Conservation (phyloP, 1,140 invertebrate species). For the Zaprionus nigranus region DNA sequence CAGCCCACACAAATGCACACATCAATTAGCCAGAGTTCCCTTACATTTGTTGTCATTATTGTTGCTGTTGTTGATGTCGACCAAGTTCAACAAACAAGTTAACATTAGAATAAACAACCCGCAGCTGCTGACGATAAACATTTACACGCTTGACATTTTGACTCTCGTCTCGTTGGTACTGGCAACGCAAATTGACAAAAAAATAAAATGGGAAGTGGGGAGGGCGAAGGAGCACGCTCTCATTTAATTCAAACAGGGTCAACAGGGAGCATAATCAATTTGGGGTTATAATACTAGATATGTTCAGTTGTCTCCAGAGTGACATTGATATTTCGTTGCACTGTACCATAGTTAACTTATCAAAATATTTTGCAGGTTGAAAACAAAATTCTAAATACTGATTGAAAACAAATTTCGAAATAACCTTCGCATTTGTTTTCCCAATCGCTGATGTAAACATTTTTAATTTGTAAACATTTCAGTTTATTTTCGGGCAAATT, state of each 20-base stretch:
- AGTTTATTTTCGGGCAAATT: neutral
- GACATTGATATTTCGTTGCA: neutral
- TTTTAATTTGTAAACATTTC: neutral
- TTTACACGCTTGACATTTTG: slow-evolving; percentile 33
- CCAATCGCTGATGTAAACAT: slow-evolving; percentile 5
- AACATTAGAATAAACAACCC: slow-evolving; percentile 38
- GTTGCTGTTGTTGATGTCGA: neutral
- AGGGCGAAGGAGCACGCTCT: neutral
- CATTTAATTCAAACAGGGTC: neutral
- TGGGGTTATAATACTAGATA: neutral
- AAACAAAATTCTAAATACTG: neutral
- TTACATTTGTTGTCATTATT: slow-evolving; percentile 6
- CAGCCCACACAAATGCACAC: slow-evolving; percentile 28
- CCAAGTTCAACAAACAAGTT: slow-evolving; percentile 28
- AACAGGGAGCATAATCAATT: neutral
- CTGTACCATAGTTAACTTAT: slow-evolving; percentile 21
- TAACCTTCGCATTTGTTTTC: neutral
- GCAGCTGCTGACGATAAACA: slow-evolving; percentile 41
- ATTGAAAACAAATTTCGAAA: too few relatives aligned
- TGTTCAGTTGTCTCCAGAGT: neutral
- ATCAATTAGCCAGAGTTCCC: slow-evolving; percentile 37
- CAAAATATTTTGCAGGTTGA: slow-evolving; percentile 1
- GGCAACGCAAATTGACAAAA: slow-evolving; percentile 39
- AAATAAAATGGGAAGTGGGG: slow-evolving; percentile 7
- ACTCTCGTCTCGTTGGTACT: slow-evolving; percentile 28